Base-by-base conservation (phyloP, 2,888 invertebrate genomes). In the Papilio protenor region DNA sequence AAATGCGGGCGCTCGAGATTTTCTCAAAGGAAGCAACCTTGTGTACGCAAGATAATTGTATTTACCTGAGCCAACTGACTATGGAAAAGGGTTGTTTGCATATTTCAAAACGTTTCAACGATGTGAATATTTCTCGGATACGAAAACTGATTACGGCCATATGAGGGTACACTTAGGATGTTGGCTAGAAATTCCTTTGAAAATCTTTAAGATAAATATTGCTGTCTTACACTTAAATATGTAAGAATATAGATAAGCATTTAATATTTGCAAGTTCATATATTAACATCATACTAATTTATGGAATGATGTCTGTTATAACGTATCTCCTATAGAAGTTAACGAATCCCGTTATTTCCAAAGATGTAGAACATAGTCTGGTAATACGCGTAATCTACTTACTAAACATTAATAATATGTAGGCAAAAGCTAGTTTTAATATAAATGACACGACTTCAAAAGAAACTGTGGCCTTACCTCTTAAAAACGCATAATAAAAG, bases 1-100 rank as follows among this genome's bases (percentile, higher is more conserved):
- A 45, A 78, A 78, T 75, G 55, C 52, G 72, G 72, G 61, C 64
- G 55, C 55, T 72, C 21, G 72, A 40, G 64, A 77, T 78, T 64
- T 75, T 75, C 66, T 78, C 73, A 66, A 76, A 78, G 72, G 71
- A 78, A 49, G 73, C 64, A 66, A 66, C 73, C 72, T 76, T 76
- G 76, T 78, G 73, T 78, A 59, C 76, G 73, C 59, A 66, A 78
- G 76, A 78, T 78, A 78, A 78, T 78, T 78, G 76, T 78, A 76
- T 78, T 78, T 78, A 76, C 76, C 66, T 73, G 73, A 76, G 75
- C 79, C 76, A 81, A 81, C 80, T 80, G 77, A 80, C 79, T 80
- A 76, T 77, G 69, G 76, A 61, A 79, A 81, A 80, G 79, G 79
- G 77, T 81, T 81, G 77, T 81, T 81, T 81, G 77, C 73, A 74